A percentile compares a stretch with the other conserved stretches of the same genome.
Conservation (phyloP, 2,113 vertebrate genomes). For the Charadrius vociferus region DNA sequence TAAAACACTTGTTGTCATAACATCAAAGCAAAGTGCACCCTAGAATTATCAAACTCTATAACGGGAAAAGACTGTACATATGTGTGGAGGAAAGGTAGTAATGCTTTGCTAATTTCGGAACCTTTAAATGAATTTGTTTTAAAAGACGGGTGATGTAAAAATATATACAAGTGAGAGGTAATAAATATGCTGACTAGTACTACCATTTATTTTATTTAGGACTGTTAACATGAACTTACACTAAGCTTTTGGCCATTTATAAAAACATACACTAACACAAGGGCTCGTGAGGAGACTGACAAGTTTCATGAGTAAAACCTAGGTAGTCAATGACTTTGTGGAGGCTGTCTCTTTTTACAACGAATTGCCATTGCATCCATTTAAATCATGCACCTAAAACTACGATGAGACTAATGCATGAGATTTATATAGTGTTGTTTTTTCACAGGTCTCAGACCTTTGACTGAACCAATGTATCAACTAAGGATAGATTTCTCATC, state of each 20-base stretch:
- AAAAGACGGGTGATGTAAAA: not conserved
- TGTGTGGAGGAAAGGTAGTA: not conserved
- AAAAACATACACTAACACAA: not conserved
- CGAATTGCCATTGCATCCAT: not conserved
- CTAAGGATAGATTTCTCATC: not conserved
- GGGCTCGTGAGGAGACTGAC: not conserved
- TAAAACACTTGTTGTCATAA: not conserved
- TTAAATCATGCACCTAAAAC: not conserved
- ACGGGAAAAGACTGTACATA: not conserved
- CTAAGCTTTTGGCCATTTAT: not conserved
- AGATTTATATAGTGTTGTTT: not conserved
- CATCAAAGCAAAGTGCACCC: not conserved
- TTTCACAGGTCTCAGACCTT: not conserved
- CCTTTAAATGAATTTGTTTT: not conserved
- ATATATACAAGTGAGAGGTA: not conserved
- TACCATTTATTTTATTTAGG: not conserved
- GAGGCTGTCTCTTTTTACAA: not conserved
- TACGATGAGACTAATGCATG: not conserved
- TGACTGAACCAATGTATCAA: not conserved
- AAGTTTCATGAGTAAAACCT: not conserved
- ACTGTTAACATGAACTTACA: not conserved
- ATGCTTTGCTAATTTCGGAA: fast-evolving
- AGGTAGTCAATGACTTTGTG: not conserved
- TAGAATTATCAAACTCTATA: not conserved
- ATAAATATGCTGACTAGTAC: not conserved